Evolutionary conservation across 2,797 vertebrate genomes (phyloP), one percentile per base, ranked within the genome.

Genomic region (Sebastes nivosus): DNA sequence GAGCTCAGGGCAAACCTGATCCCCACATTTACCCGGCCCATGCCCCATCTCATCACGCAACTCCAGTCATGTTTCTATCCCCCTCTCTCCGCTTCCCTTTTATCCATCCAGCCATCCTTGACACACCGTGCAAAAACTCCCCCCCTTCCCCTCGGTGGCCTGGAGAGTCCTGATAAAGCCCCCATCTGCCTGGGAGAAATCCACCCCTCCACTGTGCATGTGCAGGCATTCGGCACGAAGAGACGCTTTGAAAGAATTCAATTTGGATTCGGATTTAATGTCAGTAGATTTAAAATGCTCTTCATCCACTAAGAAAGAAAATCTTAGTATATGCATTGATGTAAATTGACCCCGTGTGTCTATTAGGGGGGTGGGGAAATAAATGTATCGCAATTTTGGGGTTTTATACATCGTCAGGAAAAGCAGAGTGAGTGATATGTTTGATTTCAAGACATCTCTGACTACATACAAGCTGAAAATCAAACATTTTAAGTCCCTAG

Each of bases 91-190:
- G 66, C 55, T 50, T 70, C 60, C 57, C 55, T 67, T 83, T 75
- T 77, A 88, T 87, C 52, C 87, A 78, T 81, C 78, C 66, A 59
- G 55, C 71, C 82, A 77, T 73, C 79, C 83, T 72, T 78, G 64
- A 75, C 73, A 83, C 52, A 3, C 80, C 70, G 71, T 72, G 61
- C 72, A 81, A 77, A 2, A 73, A 24, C 30, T 27, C 34, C 63
- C 63, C 80, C 13, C 12, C 58, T n/a, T 71, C 64, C 68, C 76
- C 72, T 24, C 24, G 65, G 82, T 70, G 80, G 90, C 86, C 92
- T 92, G 90, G 60, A 75, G 74, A 73, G 64, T 72, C 75, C 83
- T 80, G 91, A 92, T 93, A 92, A 93, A 90, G 29, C 81, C 70
- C 70, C 58, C 77, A 58, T 88, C 72, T 75, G 75, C 42, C 38